phyloP scores from a whole-genome alignment of 2,888 invertebrate genomes.

The Carpatolechia fugitivella region DNA sequence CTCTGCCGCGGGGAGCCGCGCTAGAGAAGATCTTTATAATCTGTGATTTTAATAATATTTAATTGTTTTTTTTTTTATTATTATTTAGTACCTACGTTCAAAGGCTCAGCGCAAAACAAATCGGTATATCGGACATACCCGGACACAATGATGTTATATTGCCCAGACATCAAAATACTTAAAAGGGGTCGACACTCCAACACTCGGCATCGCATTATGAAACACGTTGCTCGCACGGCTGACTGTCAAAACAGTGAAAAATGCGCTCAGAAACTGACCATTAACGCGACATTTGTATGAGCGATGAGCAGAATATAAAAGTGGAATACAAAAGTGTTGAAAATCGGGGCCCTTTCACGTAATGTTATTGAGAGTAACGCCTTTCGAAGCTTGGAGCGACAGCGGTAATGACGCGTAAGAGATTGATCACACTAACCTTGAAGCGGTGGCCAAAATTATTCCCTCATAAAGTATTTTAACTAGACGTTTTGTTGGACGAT shows the following conservation, averaged over 20 bases:
- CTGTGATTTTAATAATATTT: no score
- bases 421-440: conserved; percentile 40
- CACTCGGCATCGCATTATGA: conserved; percentile 5
- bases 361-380: conserved; percentile 35
- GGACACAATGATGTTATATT: no score
- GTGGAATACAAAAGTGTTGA: conserved; percentile 28
- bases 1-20: no score
- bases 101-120: background rate
- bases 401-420: conserved; percentile 46
- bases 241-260: conserved; percentile 24
- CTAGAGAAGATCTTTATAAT: no score
- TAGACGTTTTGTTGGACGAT: conserved; percentile 36
- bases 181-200: background rate
- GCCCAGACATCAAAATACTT: background rate
- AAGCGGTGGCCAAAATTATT: conserved; percentile 26
- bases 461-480: conserved; percentile 34
- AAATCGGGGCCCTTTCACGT: conserved; percentile 30
- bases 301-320: conserved; percentile 28
- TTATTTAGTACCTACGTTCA: background rate
- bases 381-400: conserved; percentile 47
- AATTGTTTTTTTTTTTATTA: no score
- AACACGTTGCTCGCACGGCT: conserved; percentile 5
- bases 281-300: conserved; percentile 29
- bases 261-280: conserved; percentile 31
- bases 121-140: no score